Evolutionary conservation across 2,113 vertebrate genomes (phyloP).

Genomic region (Bagarius yarrelli): DNA sequence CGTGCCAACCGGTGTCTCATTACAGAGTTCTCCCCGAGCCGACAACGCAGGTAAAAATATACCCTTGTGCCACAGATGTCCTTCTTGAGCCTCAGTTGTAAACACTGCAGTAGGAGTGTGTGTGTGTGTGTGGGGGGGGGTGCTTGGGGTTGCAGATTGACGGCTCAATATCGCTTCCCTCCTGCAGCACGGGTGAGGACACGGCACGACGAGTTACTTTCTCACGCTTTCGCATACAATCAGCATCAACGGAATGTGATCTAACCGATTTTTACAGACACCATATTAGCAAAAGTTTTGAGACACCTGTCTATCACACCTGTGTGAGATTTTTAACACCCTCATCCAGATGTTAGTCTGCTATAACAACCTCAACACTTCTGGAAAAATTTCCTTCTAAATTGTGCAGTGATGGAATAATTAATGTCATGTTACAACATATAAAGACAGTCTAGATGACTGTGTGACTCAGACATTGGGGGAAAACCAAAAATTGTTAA

Average conservation of each 20-base stretch:
- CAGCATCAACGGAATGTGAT: not conserved
- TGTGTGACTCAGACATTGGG: too few relatives aligned
- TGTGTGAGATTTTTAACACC: too few relatives aligned
- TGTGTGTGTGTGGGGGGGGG: too few relatives aligned
- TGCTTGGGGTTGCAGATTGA: not conserved
- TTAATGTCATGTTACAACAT: too few relatives aligned
- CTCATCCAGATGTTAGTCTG: too few relatives aligned
- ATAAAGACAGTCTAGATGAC: too few relatives aligned
- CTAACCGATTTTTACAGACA: too few relatives aligned
- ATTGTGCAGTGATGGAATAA: too few relatives aligned
- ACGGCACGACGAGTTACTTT: not conserved
- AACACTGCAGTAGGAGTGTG: constrained; percentile 16
- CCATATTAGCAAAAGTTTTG: not conserved
- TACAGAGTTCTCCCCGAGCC: constrained; percentile 42
- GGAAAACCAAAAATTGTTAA: too few relatives aligned
- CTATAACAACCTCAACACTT: too few relatives aligned
- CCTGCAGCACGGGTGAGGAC: not conserved
- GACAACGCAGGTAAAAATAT: constrained; percentile 49
- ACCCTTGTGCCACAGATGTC: constrained; percentile 29
- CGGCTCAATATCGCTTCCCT: constrained; percentile 18
- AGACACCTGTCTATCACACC: too few relatives aligned
- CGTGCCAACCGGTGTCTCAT: constrained; percentile 34
- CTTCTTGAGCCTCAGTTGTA: constrained; percentile 36
- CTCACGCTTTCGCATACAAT: not conserved
- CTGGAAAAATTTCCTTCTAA: too few relatives aligned